phyloP scores from a whole-genome alignment of 2,797 vertebrate genomes.

The Salarias fasciatus region DNA sequence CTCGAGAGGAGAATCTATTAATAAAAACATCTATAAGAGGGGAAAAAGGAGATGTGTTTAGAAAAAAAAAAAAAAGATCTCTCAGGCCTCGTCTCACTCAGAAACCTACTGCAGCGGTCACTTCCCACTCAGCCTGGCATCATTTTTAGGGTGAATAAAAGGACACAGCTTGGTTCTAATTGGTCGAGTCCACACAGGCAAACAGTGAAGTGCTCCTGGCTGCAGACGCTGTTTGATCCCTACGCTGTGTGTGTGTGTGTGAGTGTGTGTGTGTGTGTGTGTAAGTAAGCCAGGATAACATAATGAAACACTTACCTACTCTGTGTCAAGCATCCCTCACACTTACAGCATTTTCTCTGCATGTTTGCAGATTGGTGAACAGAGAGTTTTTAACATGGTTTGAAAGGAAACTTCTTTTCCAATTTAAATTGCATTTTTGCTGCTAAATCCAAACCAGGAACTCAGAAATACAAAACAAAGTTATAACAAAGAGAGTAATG shows the following conservation, averaged over 20 bases:
- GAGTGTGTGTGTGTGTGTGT: not conserved
- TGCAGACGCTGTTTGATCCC: constrained; percentile 35
- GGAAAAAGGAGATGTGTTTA: constrained; percentile 7
- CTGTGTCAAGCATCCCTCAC: not conserved
- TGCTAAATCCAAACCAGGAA: constrained; percentile 1
- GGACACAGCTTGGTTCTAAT: constrained; percentile 47
- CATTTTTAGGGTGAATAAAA: constrained; percentile 43
- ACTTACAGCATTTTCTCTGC: not conserved
- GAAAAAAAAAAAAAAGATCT: constrained; percentile 1
- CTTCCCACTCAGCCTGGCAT: constrained; percentile 39
- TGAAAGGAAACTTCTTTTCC: not conserved
- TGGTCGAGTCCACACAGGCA: constrained; percentile 38
- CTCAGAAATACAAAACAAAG: not conserved
- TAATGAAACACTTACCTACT: constrained; percentile 43
- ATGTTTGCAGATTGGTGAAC: not conserved
- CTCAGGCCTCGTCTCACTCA: too few species aligned
- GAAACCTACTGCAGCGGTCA: too few species aligned
- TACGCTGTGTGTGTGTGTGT: not conserved
- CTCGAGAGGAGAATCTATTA: constrained; percentile 30
- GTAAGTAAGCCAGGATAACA: not conserved
- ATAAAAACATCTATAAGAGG: too few species aligned
- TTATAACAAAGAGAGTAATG: too few species aligned
- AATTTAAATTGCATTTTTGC: not conserved
- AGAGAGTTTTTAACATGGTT: not conserved
- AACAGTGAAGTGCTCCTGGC: constrained; percentile 48